phyloP scores from a whole-genome alignment of 2,113 vertebrate species.

The Cyanoderma ruficeps region DNA sequence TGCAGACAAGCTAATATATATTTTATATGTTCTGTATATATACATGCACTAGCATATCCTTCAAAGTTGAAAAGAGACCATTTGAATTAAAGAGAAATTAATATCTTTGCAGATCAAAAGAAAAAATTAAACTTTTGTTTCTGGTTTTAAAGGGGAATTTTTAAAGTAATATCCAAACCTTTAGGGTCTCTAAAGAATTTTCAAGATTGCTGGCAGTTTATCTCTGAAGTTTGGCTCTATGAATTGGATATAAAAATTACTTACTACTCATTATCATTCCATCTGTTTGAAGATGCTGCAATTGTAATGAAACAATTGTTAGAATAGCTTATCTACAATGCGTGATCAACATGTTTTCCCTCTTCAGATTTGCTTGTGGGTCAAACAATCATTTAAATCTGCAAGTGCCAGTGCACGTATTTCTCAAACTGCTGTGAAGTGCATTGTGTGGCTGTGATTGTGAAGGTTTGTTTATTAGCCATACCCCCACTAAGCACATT shows the following conservation, averaged over 20 bases:
- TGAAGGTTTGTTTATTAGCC: neutral
- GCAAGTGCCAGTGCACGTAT: neutral
- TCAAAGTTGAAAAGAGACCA: slow-evolving; percentile 1
- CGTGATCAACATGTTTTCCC: neutral
- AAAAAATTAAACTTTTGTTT: slow-evolving; percentile 21
- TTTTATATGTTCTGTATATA: slow-evolving; percentile 14
- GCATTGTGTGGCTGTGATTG: neutral
- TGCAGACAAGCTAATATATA: slow-evolving; percentile 45
- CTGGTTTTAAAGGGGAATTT: neutral
- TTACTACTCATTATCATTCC: neutral
- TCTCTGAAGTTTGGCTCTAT: neutral
- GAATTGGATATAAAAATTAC: neutral
- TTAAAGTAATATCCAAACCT: neutral
- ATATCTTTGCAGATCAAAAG: slow-evolving; percentile 35
- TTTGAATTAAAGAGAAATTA: neutral
- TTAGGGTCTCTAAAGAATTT: neutral
- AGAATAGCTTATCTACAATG: neutral
- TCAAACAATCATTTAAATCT: neutral
- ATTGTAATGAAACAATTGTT: slow-evolving; percentile 7
- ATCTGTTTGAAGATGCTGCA: neutral
- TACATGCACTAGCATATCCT: neutral
- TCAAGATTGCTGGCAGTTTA: neutral
- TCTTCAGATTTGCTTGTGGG: neutral
- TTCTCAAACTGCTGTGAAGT: neutral
- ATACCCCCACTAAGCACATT: neutral